Conservation (phyloP, 2,888 invertebrate species). For the Cephus rjabovi region DNA sequence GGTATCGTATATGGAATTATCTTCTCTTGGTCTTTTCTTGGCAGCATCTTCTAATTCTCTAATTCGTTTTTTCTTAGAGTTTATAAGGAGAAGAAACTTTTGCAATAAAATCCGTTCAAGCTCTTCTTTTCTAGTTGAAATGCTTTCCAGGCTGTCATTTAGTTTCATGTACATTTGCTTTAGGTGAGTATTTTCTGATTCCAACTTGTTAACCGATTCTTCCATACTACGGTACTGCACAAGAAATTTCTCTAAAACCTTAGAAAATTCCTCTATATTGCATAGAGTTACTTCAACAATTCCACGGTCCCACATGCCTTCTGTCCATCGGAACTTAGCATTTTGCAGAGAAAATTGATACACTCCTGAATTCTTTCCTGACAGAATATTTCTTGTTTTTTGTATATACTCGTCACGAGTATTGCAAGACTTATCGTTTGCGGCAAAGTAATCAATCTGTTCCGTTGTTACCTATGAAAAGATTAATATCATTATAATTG, state of each 20-base stretch:
- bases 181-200: neutral
- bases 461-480: neutral
- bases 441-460: neutral
- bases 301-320: neutral
- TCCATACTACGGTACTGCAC: neutral
- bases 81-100: neutral
- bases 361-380: neutral
- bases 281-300: neutral
- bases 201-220: neutral
- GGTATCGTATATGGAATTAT: neutral
- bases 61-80: conserved; percentile 2
- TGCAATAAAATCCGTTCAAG: neutral
- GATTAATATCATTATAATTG: neutral
- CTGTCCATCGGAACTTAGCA: neutral
- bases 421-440: neutral
- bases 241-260: neutral
- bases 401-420: neutral
- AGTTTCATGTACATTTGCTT: neutral
- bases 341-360: neutral
- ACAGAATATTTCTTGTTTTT: neutral
- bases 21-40: neutral
- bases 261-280: neutral
- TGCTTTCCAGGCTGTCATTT: neutral
- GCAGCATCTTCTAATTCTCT: neutral
- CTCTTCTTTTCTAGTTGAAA: neutral